phyloP scores from a whole-genome alignment of 35 echinoderm and acorn worm genomes.

The Chiridota heheva region DNA sequence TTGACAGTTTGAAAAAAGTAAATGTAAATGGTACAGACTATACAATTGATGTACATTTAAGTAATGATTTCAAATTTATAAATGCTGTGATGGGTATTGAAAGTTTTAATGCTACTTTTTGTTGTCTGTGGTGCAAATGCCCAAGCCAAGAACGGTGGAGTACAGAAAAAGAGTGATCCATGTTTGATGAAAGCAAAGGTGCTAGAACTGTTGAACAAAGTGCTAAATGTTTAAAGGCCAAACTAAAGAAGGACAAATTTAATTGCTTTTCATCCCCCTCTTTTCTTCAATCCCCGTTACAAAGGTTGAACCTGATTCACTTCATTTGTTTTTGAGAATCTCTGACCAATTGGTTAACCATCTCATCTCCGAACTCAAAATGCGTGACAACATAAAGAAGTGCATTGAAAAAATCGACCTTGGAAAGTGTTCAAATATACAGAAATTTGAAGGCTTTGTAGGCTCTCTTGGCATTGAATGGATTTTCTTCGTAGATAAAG shows the following conservation, averaged over 20 bases:
- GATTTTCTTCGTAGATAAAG: constrained; percentile 14
- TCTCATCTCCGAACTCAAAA: not conserved
- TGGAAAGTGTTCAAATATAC: not conserved
- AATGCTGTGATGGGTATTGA: constrained; percentile 10
- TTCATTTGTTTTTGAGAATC: constrained; percentile 19
- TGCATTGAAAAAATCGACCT: not conserved
- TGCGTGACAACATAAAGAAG: not conserved
- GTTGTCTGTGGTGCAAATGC: constrained; percentile 13
- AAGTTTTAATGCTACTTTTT: not conserved
- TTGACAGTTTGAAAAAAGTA: not conserved
- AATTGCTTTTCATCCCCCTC: not conserved
- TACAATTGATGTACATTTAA: not conserved
- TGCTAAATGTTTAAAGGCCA: not conserved
- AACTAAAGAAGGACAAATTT: not conserved
- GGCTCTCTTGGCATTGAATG: not conserved
- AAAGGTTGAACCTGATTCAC: not conserved
- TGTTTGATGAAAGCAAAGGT: not conserved
- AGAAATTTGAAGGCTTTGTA: constrained; percentile 15
- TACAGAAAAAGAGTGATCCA: constrained; percentile 3
- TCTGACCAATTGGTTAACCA: not conserved
- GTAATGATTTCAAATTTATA: constrained; percentile 6
- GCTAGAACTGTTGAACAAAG: not conserved
- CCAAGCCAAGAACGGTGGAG: not conserved
- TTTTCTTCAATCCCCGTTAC: constrained; percentile 12
- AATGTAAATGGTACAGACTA: not conserved